Conservation (phyloP, 2,797 vertebrate genomes). For the Lepus oiostolus region DNA sequence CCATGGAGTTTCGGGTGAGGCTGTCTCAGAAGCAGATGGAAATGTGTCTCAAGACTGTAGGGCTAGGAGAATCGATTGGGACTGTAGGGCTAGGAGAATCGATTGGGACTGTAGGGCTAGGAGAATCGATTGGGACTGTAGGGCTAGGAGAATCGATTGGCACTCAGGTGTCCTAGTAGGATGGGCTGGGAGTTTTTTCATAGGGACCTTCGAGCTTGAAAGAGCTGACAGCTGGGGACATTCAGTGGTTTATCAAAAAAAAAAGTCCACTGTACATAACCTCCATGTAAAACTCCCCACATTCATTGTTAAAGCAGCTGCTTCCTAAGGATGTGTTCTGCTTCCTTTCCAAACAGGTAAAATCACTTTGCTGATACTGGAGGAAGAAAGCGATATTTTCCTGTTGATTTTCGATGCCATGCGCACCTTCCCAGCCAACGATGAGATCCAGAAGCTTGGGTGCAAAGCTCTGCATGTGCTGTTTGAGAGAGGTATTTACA, state of each 20-base stretch:
- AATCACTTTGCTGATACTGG: constrained; percentile 90
- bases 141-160: not conserved
- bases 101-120: not conserved
- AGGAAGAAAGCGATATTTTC: constrained; percentile 95
- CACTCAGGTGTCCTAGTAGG: not conserved
- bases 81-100: too few relatives aligned
- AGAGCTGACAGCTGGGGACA: not conserved
- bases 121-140: not conserved
- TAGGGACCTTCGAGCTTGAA: not conserved
- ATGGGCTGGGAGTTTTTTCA: not conserved
- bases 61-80: not conserved
- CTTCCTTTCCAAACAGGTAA: constrained; percentile 88
- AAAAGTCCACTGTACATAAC: not conserved
- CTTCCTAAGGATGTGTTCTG: constrained; percentile 45
- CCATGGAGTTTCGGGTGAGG: not conserved
- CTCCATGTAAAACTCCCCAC: not conserved
- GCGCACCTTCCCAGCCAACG: constrained; percentile 91
- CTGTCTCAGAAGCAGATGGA: not conserved
- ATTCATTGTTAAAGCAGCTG: not conserved
- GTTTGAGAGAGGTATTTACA: constrained; percentile 93
- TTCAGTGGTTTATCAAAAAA: not conserved
- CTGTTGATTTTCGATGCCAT: constrained; percentile 93
- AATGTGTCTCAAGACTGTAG: not conserved
- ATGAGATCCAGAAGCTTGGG: constrained; percentile 94
- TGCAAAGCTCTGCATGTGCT: constrained; percentile 93